These are phyloP conservation scores for Clarias platycephalus DNA, from an alignment of 2,797 vertebrate genomes.

Conservation along the genomic window DNA sequence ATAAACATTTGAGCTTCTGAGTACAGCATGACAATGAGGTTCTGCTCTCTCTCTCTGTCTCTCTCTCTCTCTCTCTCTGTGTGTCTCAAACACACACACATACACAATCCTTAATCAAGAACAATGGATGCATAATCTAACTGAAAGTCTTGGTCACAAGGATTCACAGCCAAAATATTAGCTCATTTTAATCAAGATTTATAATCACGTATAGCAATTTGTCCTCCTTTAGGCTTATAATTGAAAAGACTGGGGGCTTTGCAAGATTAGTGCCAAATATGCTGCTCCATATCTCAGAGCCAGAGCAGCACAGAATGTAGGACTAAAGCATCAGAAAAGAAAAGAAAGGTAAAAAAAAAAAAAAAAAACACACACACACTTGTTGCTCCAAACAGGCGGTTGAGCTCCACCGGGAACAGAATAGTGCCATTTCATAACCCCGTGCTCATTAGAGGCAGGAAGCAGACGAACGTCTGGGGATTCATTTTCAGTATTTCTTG, in stretches of 20 bases:
- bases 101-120: constrained; percentile 3
- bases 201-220: neutral
- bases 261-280: constrained; percentile 6
- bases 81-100: neutral
- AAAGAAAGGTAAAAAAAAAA: no score
- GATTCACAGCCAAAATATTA: constrained; percentile 9
- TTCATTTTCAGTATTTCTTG: neutral
- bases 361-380: neutral
- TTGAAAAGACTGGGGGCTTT: constrained; percentile 3
- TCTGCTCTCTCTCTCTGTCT: constrained; percentile 16
- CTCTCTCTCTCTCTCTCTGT: constrained; percentile 10
- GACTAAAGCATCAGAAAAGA: no score
- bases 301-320: constrained; percentile 1
- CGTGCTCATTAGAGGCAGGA: constrained; percentile 31
- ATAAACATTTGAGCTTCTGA: constrained; percentile 54
- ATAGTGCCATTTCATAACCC: constrained; percentile 32
- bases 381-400: constrained; percentile 29
- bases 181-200: constrained; percentile 19
- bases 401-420: constrained; percentile 19
- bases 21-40: constrained; percentile 15
- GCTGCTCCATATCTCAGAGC: constrained; percentile 1
- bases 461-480: constrained; percentile 19
- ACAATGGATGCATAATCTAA: constrained; percentile 14
- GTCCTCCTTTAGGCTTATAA: neutral
- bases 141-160: neutral